phyloP scores from a whole-genome alignment of 2,797 vertebrate genomes.

The Emys orbicularis region DNA sequence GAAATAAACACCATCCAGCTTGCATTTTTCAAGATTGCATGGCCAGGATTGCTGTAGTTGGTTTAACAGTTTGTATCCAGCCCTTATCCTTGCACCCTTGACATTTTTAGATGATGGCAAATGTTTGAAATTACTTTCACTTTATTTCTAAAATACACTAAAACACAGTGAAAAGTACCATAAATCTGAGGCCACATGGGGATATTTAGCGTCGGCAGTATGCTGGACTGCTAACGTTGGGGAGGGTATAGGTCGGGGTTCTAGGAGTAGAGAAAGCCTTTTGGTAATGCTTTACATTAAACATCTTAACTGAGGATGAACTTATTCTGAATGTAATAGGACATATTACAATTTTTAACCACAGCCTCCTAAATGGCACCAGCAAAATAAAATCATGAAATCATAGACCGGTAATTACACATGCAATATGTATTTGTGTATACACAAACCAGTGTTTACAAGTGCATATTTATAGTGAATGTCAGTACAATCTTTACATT shows the following conservation, averaged over 20 bases:
- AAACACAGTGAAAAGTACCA: not conserved
- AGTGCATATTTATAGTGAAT: not conserved
- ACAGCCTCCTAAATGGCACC: not conserved
- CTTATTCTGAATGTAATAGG: not conserved
- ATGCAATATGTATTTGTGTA: not conserved
- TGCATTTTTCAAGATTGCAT: not conserved
- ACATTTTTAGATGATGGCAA: not conserved
- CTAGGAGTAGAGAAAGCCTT: not conserved
- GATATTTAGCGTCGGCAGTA: not conserved
- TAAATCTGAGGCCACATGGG: not conserved
- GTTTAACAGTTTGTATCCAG: not conserved
- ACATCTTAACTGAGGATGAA: not conserved
- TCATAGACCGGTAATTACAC: not conserved
- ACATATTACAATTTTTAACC: not conserved
- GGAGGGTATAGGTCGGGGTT: no score
- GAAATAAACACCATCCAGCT: not conserved
- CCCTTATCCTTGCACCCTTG: not conserved
- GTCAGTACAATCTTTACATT: not conserved
- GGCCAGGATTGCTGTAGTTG: rapidly evolving
- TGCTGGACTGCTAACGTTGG: not conserved
- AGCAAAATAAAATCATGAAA: not conserved
- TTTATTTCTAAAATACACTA: slow-evolving; percentile 1
- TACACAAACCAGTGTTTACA: not conserved
- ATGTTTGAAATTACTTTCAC: slow-evolving; percentile 1
- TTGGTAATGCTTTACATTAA: not conserved